Conservation (phyloP, 2,797 vertebrate genomes). For the Chelon auratus region DNA sequence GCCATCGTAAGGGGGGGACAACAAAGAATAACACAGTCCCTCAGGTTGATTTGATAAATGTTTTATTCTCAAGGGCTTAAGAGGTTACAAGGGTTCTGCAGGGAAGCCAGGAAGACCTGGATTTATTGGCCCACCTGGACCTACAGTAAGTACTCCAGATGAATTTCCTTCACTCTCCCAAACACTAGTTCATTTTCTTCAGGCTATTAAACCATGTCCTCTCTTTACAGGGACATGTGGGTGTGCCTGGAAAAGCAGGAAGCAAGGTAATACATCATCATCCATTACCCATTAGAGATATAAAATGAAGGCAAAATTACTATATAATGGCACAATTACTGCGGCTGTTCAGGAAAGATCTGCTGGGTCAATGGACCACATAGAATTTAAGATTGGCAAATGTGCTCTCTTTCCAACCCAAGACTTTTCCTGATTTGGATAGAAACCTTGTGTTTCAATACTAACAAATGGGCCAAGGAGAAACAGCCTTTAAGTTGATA, state of each 20-base stretch:
- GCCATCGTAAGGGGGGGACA: constrained; percentile 53
- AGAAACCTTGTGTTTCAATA: constrained; percentile 19
- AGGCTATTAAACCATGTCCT: constrained; percentile 66
- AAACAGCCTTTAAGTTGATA: not conserved
- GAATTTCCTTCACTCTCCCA: constrained; percentile 57
- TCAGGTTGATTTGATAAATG: constrained; percentile 74
- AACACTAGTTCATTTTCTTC: constrained; percentile 67
- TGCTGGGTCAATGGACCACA: constrained; percentile 5
- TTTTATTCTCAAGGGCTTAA: constrained; percentile 77
- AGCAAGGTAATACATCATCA: constrained; percentile 79
- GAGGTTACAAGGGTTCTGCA: constrained; percentile 85
- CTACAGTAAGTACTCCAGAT: constrained; percentile 77
- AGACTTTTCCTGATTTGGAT: constrained; percentile 35
- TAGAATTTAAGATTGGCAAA: constrained; percentile 23
- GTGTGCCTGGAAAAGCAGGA: constrained; percentile 78
- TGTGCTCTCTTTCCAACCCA: constrained; percentile 16
- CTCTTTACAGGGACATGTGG: constrained; percentile 83
- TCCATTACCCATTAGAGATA: constrained; percentile 34
- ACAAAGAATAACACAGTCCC: constrained; percentile 63
- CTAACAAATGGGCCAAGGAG: not conserved
- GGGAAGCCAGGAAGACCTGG: constrained; percentile 87
- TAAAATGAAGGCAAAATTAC: constrained; percentile 33
- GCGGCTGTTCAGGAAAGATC: constrained; percentile 21
- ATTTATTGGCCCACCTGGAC: constrained; percentile 84
- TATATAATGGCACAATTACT: constrained; percentile 32